phyloP scores from a whole-genome alignment of 2,113 vertebrate species.

The Entomyzon cyanotis region DNA sequence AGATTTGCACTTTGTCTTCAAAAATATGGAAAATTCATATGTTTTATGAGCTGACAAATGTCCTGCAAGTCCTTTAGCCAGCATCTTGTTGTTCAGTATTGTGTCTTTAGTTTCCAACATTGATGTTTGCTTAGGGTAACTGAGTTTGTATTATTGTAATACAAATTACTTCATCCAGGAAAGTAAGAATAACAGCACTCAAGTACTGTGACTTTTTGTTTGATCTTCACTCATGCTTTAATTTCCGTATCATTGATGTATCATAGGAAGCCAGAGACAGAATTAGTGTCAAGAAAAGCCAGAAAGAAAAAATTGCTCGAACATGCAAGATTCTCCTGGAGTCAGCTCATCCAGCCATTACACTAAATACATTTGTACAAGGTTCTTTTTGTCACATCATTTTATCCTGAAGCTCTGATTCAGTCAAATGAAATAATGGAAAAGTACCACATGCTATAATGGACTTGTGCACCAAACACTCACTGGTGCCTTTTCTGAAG shows the following conservation, averaged over 20 bases:
- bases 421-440: background rate
- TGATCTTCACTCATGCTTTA: conserved; percentile 54
- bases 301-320: conserved; percentile 4
- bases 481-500: background rate
- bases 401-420: conserved; percentile 41
- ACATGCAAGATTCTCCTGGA: conserved; percentile 32
- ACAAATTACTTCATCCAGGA: background rate
- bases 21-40: background rate
- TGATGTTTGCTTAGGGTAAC: conserved; percentile 12
- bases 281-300: conserved; percentile 53
- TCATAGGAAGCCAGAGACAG: conserved; percentile 47
- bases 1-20: background rate
- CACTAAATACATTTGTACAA: conserved; percentile 30
- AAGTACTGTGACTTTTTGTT: conserved; percentile 29
- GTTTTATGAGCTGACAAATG: background rate
- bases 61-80: background rate
- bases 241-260: conserved; percentile 51
- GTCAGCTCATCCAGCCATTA: conserved; percentile 48
- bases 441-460: background rate
- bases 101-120: background rate
- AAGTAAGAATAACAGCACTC: conserved; percentile 29
- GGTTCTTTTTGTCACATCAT: conserved; percentile 11
- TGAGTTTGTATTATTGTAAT: conserved; percentile 14
- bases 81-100: background rate
- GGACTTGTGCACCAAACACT: background rate